Evolutionary conservation across 2,797 vertebrate genomes (phyloP), one percentile per base, ranked within the genome.

Genomic region (Manis pentadactyla): DNA sequence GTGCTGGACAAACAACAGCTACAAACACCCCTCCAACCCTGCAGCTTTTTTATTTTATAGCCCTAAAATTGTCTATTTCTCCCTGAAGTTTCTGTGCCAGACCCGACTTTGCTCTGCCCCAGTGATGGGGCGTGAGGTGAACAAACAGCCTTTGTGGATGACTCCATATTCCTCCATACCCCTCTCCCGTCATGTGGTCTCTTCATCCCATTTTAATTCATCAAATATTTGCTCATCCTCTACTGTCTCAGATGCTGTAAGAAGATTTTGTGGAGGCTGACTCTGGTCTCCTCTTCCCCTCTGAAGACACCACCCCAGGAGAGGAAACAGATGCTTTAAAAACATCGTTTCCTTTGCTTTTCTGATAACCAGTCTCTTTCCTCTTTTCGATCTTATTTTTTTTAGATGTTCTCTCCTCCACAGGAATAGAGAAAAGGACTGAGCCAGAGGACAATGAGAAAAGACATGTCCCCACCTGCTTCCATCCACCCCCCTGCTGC

Each of bases 131-230:
- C 12, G 3, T 7, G 29, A 74, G 12, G 15, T 0, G 2, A n/a
- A 8, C 15, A 10, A 64, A 12, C 7, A 0, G 0, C 25, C 88
- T 11, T 2, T 11, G 0, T 0, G 2, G 12, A 25, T 1, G 0
- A 31, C 51, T 39, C 42, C 1, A 2, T 1, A 3, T 9, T 27
- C 57, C 13, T 59, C 2, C 2, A 7, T 21, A 3, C 29, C 7
- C 19, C 27, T 8, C 12, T 27, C 64, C 61, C 37, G 46, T 46
- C 14, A 5, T 2, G 14, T 0, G 39, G 29, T 10, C 42, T 87
- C 42, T 4, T 7, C 25, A 4, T 34, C 57, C 64, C 37, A 21
- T 2, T 23, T 39, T 4, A 27, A 25, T 2, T 15, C 85, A 51
- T 5, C 12, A 5, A 2, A 51, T n/a, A 21, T 18, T 0, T 10